A percentile compares a stretch with the other conserved stretches of the same genome.
Conservation (phyloP, 2,113 vertebrate species). For the Macrotus californicus region DNA sequence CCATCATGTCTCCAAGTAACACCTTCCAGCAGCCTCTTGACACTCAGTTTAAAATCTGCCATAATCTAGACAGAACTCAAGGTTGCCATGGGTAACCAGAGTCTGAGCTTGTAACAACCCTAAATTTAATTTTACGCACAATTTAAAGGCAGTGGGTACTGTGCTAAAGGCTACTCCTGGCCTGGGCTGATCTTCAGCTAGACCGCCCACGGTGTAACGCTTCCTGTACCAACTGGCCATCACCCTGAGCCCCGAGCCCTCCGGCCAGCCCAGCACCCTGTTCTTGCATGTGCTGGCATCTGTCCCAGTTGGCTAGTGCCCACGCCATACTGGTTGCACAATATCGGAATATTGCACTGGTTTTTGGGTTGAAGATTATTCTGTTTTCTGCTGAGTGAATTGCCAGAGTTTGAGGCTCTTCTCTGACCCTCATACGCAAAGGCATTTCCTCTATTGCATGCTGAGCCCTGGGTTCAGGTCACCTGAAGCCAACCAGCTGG, state of each 20-base stretch:
- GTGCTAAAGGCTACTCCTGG: slow-evolving; percentile 3
- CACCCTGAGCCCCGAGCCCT: background rate
- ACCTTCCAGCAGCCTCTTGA: slow-evolving; percentile 48
- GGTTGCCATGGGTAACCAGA: slow-evolving; percentile 70
- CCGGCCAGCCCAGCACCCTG: background rate
- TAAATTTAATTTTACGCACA: slow-evolving; percentile 63
- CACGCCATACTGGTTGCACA: background rate
- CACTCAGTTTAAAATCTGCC: slow-evolving; percentile 54
- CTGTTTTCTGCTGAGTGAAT: background rate
- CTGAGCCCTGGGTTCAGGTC: background rate
- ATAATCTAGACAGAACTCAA: slow-evolving; percentile 53
- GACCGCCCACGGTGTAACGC: background rate
- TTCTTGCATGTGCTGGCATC: rapidly evolving
- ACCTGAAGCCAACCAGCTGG: background rate
- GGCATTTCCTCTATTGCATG: background rate
- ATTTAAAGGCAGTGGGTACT: slow-evolving; percentile 26
- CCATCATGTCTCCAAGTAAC: slow-evolving; percentile 52
- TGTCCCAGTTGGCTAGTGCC: background rate
- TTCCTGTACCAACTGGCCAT: background rate
- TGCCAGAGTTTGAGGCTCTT: background rate
- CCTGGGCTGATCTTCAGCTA: background rate
- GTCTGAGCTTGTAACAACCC: slow-evolving; percentile 41
- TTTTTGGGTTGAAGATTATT: background rate
- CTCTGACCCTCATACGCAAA: background rate
- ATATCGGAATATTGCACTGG: background rate